phyloP scores from a whole-genome alignment of 2,113 vertebrate genomes.

The Alligator mississippiensis region DNA sequence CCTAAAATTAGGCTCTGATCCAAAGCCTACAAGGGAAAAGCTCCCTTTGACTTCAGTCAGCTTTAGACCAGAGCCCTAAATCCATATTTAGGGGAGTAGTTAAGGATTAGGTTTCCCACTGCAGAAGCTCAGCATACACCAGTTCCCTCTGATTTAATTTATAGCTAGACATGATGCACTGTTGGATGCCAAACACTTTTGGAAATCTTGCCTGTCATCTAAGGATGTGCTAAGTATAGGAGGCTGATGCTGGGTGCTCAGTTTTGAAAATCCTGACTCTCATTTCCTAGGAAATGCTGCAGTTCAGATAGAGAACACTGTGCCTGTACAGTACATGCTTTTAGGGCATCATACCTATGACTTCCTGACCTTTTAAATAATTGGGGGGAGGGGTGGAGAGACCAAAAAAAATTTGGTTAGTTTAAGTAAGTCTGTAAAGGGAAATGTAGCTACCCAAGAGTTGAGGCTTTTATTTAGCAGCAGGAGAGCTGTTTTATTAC shows the following conservation, averaged over 20 bases:
- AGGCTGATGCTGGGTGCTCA: background rate
- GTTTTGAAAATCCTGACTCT: background rate
- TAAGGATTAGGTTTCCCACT: no score
- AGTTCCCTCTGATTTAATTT: background rate
- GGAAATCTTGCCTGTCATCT: background rate
- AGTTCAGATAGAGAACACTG: background rate
- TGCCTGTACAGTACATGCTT: background rate
- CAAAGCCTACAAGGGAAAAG: background rate
- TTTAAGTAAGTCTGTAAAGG: background rate
- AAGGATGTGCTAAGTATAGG: background rate
- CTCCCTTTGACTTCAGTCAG: background rate
- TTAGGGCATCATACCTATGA: background rate
- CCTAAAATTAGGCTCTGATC: background rate
- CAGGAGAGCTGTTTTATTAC: accelerated
- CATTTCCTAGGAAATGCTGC: background rate
- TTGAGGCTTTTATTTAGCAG: background rate
- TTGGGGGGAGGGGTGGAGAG: no score
- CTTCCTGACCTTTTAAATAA: background rate
- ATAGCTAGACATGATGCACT: background rate
- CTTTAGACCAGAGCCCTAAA: background rate
- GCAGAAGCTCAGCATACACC: background rate
- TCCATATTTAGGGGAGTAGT: background rate
- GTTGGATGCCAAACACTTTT: background rate
- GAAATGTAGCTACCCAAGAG: background rate
- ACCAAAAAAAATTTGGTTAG: background rate